phyloP scores from a whole-genome alignment of 1,140 invertebrate species.

The Yoshiicerus persimilis region DNA sequence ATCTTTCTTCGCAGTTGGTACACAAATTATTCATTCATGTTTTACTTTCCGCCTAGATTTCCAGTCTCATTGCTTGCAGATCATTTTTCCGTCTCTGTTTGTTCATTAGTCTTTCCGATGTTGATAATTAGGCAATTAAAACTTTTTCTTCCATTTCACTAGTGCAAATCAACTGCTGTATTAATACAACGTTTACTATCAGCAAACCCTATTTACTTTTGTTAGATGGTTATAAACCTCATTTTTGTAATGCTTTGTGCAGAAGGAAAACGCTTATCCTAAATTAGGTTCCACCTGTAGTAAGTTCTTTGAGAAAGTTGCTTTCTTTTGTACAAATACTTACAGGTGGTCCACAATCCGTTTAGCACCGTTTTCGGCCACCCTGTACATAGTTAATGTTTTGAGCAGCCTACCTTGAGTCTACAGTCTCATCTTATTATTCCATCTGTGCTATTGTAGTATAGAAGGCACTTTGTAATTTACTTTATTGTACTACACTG shows the following conservation, averaged over 20 bases:
- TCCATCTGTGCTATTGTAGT: too few relatives aligned
- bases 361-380: too few relatives aligned
- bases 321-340: not conserved
- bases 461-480: not conserved
- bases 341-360: too few relatives aligned
- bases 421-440: too few relatives aligned
- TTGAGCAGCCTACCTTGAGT: too few relatives aligned
- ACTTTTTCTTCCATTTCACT: not conserved
- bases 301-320: not conserved
- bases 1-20: slow-evolving; percentile 1
- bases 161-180: not conserved
- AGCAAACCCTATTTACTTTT: too few relatives aligned
- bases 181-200: too few relatives aligned
- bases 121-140: not conserved
- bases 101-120: not conserved
- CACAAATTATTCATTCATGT: not conserved
- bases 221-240: not conserved
- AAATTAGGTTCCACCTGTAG: not conserved
- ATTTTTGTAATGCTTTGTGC: not conserved
- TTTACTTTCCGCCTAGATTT: not conserved
- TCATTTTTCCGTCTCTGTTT: not conserved
- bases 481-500: not conserved
- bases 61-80: not conserved
- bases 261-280: not conserved
- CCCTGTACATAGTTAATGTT: too few relatives aligned